Evolutionary conservation across 2,888 invertebrate genomes (phyloP), one percentile per base, ranked within the genome.

Genomic region (Ceramica pisi): DNA sequence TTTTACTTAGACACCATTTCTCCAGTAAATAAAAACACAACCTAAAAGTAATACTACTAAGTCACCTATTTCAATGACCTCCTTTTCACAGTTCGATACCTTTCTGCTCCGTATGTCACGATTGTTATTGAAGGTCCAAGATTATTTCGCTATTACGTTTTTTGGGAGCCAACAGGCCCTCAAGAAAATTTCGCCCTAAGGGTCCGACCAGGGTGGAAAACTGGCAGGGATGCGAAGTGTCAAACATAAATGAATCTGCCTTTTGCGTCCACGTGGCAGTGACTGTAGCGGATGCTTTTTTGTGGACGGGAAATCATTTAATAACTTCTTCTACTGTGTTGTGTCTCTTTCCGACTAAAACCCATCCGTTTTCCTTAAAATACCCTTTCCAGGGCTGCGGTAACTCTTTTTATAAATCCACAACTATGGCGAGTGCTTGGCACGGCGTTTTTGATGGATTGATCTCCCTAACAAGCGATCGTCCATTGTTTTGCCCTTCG

Each of bases 141-240:
- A 87, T 83, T 84, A 86, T 86, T 86, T 86, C 70, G 75, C 83
- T 83, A 80, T 85, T 84, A 86, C 81, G 63, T 81, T 86, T 85
- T 86, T 79, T 79, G 65, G 66, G 62, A 74, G 71, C 71, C 68
- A 82, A 72, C 76, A 66, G 67, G 65, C 65, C 55, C 67, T 77
- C 74, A 67, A 77, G 78, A 78, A 76, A 76, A 77, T 75, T 81
- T 73, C 46, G 50, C 56, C 59, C 75, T 21, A 21, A 8, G 14
- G 38, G 8, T 21, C 21, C 14, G 38, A 21, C 16, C 16, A 38
- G 7, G 21, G 8, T 57, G 55, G 19, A 31, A 10, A 56, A 6
- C n/a, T 56, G 12, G 31, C 35, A 31, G 31, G 31, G 31, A 31
- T 31, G 31, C 31, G 31, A 31, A 31, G 31, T 31, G 31, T 31